Evolutionary conservation across 2,113 vertebrate species (phyloP).

Genomic region (Menura novaehollandiae): DNA sequence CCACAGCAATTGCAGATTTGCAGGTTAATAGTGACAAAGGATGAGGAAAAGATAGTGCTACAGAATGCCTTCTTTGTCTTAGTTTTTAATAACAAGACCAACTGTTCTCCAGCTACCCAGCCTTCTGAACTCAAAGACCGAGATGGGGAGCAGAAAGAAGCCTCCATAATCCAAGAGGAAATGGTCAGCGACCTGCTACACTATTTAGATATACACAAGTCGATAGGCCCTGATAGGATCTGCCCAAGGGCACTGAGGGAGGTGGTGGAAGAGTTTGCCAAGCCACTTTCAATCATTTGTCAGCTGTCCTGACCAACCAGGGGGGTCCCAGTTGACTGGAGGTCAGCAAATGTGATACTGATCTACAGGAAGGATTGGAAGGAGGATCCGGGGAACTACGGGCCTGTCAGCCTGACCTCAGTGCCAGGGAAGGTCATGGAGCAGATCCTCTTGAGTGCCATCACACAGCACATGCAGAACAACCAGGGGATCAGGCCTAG

Average conservation of each 20-base stretch:
- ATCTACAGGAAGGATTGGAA: fast-evolving
- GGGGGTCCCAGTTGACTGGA: neutral
- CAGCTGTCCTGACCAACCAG: neutral
- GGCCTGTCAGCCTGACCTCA: neutral
- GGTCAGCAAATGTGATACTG: neutral
- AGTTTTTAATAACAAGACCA: neutral
- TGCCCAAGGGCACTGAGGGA: neutral
- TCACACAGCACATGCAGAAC: neutral
- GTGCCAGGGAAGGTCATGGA: neutral
- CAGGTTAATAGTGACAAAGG: neutral
- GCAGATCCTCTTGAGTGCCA: neutral
- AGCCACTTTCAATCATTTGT: neutral
- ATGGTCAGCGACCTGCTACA: neutral
- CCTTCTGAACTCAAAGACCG: neutral
- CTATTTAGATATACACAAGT: neutral
- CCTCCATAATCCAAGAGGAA: neutral
- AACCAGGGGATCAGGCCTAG: neutral
- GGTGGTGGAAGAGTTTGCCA: neutral
- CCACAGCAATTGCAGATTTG: neutral
- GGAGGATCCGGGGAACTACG: neutral
- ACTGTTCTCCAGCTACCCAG: neutral
- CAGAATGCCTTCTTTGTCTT: neutral
- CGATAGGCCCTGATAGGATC: neutral
- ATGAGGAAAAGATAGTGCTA: neutral
- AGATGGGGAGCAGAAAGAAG: neutral